Conservation (phyloP, 2,797 vertebrate genomes). For the Pseudochaenichthys georgianus region DNA sequence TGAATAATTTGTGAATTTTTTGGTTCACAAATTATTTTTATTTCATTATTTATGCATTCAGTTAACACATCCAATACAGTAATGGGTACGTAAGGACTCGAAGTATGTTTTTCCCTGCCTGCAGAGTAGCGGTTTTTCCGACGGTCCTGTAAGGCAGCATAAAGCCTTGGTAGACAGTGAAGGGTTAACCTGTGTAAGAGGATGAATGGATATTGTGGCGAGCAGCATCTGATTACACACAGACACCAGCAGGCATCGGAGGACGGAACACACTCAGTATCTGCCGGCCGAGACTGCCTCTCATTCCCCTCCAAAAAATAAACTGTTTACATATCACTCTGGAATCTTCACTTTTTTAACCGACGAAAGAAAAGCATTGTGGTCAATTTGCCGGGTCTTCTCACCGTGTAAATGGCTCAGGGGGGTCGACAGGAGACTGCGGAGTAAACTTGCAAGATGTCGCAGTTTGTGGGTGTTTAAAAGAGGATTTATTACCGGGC, state of each 20-base stretch:
- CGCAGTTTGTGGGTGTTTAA: constrained; percentile 47
- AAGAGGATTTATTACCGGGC: not conserved
- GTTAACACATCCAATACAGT: not conserved
- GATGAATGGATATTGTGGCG: constrained; percentile 83
- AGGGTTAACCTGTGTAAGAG: constrained; percentile 82
- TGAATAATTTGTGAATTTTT: no score
- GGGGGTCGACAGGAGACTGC: constrained; percentile 19
- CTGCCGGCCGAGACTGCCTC: not conserved
- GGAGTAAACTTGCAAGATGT: constrained; percentile 47
- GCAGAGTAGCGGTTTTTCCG: not conserved
- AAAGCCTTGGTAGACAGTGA: constrained; percentile 52
- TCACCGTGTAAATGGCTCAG: constrained; percentile 42
- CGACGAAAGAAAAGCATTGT: not conserved
- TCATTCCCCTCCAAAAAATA: not conserved
- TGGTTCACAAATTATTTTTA: not conserved
- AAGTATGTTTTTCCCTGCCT: no score
- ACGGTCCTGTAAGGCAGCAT: constrained; percentile 45
- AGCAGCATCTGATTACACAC: constrained; percentile 78
- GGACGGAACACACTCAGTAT: constrained; percentile 7
- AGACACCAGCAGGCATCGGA: constrained; percentile 41
- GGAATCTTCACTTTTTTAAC: not conserved
- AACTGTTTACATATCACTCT: not conserved
- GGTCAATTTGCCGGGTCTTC: not conserved
- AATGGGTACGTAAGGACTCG: not conserved
- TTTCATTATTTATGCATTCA: not conserved